phyloP scores from a whole-genome alignment of 2,888 invertebrate genomes.

The Scaptodrosophila latifasciaeformis region DNA sequence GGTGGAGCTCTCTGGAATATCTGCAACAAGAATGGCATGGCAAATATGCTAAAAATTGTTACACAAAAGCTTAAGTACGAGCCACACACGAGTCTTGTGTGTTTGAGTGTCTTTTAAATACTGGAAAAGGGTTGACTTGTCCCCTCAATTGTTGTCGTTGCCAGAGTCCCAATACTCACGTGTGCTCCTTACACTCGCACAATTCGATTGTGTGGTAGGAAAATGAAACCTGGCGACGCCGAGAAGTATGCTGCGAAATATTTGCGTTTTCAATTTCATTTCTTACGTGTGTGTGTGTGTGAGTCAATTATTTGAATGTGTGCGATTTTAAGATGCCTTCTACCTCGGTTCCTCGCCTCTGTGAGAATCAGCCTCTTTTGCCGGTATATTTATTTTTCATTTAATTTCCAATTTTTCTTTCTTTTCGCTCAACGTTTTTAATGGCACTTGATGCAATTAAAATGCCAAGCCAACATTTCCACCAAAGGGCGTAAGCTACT shows the following conservation, averaged over 20 bases:
- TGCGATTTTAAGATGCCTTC: neutral
- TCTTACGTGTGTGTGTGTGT: conserved; percentile 7
- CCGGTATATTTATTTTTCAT: conserved; percentile 53
- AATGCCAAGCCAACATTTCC: conserved; percentile 51
- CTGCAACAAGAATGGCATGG: neutral
- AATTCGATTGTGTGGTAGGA: conserved; percentile 9
- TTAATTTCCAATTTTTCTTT: conserved; percentile 59
- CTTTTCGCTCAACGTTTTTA: conserved; percentile 44
- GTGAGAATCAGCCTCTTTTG: neutral
- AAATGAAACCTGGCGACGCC: conserved; percentile 42
- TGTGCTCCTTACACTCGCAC: conserved; percentile 23
- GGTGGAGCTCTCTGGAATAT: no score
- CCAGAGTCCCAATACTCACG: conserved; percentile 8
- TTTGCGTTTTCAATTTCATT: conserved; percentile 45
- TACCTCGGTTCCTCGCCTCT: neutral
- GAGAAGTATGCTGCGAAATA: conserved; percentile 32
- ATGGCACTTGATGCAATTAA: conserved; percentile 62
- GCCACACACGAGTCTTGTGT: neutral
- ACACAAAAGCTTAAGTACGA: neutral
- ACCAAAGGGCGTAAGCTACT: conserved; percentile 54
- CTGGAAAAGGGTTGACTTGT: conserved; percentile 6
- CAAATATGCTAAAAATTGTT: neutral
- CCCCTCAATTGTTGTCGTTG: neutral
- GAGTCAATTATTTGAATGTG: conserved; percentile 10
- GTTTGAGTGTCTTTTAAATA: conserved; percentile 21